Evolutionary conservation across 2,888 invertebrate species (phyloP), one percentile per base, ranked within the genome.

Genomic region (Dusona sp.): DNA sequence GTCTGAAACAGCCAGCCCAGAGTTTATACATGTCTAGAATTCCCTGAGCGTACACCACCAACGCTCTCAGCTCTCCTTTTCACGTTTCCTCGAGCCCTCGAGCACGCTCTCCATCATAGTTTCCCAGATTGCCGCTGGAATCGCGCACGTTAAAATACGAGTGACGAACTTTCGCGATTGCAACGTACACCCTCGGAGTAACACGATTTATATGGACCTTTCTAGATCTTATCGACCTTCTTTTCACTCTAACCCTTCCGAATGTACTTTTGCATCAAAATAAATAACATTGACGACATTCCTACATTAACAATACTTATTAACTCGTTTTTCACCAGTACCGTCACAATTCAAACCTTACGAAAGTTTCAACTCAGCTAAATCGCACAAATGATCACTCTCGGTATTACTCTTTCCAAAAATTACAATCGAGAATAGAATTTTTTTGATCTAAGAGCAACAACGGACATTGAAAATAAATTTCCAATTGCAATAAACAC

Each of bases 1-100:
- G 79, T 67, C 45, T 86, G 83, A 36, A 80, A 83, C 75, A 77
- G 54, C 65, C 42, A 33, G 48, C 54, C 77, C 61, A 9, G 81
- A 74, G 73, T 81, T 81, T 81, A 67, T 81, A 67, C 57, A 67
- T 38, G 74, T 81, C 74, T 74, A 13, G 36, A 38, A 61, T 65
- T 51, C 80, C 64, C 65, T n/a, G 38, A 64, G 45, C 75, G 64
- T 38, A 13, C 9, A 45, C 70, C 57, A 54, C 42, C 38, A 51
- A 61, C 38, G 33, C 65, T 65, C 29, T 54, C 54, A n/a, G 11
- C 54, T 45, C 81, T 33, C 33, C 38, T 51, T 61, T 65, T 65
- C 67, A 67, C 65, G 33, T 79, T 57, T 70, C 38, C 25, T 57
- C 72, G 33, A 79, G 72, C 54, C 72, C 79, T 70, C 57, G 57